These are phyloP conservation scores for Corythaeola cristata DNA, from an alignment of 2,113 vertebrate species.

Conservation along the genomic window DNA sequence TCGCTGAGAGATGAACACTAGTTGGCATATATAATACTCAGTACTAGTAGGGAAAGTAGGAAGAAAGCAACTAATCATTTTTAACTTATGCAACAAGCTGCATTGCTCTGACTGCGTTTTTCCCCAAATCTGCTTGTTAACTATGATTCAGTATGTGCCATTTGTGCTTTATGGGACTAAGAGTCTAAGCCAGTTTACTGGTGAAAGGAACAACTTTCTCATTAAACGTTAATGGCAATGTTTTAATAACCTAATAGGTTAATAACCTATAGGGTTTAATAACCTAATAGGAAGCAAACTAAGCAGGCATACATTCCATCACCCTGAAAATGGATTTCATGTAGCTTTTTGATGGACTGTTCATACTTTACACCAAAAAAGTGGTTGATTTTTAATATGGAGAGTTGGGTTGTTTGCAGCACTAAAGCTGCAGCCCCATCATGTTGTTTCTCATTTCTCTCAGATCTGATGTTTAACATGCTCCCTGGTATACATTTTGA, in stretches of 20 bases:
- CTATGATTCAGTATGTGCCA: neutral
- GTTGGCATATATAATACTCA: neutral
- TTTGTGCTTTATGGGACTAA: neutral
- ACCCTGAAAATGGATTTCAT: neutral
- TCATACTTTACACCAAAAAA: neutral
- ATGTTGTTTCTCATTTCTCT: neutral
- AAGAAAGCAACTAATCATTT: neutral
- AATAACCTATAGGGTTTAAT: too few species aligned
- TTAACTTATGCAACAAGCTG: neutral
- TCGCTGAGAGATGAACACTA: neutral
- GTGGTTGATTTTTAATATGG: neutral
- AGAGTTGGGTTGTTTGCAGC: neutral
- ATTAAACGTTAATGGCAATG: neutral
- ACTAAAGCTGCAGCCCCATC: neutral
- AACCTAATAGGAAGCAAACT: conserved; percentile 6
- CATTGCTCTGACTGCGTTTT: neutral
- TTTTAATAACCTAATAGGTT: conserved; percentile 32
- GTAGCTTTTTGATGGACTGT: neutral
- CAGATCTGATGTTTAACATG: neutral
- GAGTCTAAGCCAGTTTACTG: neutral
- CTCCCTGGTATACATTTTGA: neutral
- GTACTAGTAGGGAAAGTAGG: neutral
- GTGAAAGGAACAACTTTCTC: conserved; percentile 15
- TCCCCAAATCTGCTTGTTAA: neutral
- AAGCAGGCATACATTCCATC: neutral